phyloP scores from a whole-genome alignment of 2,797 vertebrate genomes.

The Pipistrellus kuhlii region DNA sequence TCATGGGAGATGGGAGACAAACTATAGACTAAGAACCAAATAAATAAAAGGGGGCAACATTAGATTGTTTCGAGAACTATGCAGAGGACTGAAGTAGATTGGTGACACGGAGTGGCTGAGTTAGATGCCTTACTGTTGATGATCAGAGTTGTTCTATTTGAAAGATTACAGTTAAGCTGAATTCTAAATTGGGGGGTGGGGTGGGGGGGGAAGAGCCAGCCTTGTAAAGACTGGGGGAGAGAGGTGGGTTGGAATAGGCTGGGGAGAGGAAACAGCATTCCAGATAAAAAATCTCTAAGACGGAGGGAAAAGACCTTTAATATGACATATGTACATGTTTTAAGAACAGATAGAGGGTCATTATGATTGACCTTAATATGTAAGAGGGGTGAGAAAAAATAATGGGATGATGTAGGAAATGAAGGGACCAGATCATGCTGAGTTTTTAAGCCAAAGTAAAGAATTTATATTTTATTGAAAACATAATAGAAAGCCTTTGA shows the following conservation, averaged over 20 bases:
- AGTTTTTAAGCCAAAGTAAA: not conserved
- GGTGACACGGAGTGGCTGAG: not conserved
- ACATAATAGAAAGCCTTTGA: not conserved
- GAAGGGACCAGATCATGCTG: not conserved
- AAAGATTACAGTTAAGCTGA: slow-evolving; percentile 8
- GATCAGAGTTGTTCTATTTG: not conserved
- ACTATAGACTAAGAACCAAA: not conserved
- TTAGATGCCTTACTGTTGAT: not conserved
- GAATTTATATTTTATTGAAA: slow-evolving; percentile 26
- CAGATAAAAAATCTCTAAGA: slow-evolving; percentile 15
- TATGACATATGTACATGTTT: not conserved
- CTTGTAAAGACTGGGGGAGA: not conserved
- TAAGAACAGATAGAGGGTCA: slow-evolving; percentile 18
- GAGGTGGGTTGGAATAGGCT: too few relatives aligned
- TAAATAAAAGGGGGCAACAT: not conserved
- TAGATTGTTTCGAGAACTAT: not conserved
- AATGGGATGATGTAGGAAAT: not conserved
- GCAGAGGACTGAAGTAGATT: not conserved
- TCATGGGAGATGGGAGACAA: not conserved
- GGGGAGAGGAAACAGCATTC: not conserved
- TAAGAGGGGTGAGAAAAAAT: not conserved
- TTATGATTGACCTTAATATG: not conserved
- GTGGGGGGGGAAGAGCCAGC: not conserved
- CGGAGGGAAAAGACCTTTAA: not conserved
- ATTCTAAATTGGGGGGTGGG: not conserved